These are phyloP conservation scores for Tiliacea citrago DNA, from an alignment of 2,888 invertebrate species.

Conservation along the genomic window DNA sequence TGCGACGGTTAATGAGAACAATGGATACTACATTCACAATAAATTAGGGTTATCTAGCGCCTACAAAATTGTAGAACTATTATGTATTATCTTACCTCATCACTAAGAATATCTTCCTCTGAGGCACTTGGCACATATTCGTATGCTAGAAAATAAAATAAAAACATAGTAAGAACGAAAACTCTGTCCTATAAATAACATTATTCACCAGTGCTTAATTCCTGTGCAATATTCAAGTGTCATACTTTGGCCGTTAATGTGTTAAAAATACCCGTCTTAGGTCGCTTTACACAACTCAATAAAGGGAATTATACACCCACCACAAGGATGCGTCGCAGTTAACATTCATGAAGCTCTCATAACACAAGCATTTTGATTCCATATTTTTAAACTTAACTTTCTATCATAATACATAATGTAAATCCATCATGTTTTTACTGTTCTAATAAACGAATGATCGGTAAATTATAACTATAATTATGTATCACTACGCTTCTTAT, in stretches of 20 bases:
- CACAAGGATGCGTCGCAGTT: slow-evolving; percentile 60
- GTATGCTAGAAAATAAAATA: slow-evolving; percentile 92
- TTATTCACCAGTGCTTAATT: slow-evolving; percentile 43
- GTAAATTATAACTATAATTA: slow-evolving; percentile 17
- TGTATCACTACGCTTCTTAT: slow-evolving; percentile 10
- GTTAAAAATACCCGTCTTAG: slow-evolving; percentile 41
- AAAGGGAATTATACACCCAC: slow-evolving; percentile 46
- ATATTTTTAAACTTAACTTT: slow-evolving; percentile 1
- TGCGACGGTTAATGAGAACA: background rate
- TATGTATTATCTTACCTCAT: slow-evolving; percentile 91
- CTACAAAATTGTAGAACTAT: background rate
- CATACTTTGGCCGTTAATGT: slow-evolving; percentile 50
- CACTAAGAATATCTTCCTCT: slow-evolving; percentile 95
- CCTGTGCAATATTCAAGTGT: slow-evolving; percentile 40
- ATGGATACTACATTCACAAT: background rate
- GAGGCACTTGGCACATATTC: slow-evolving; percentile 97
- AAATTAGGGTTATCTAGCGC: background rate
- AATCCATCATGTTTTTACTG: slow-evolving; percentile 1
- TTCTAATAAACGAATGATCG: slow-evolving; percentile 5
- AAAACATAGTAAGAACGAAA: background rate
- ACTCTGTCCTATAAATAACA: background rate
- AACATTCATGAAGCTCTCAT: slow-evolving; percentile 69
- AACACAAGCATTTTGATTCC: slow-evolving; percentile 57
- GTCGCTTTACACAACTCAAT: slow-evolving; percentile 21
- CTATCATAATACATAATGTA: background rate